Conservation (phyloP, 2,113 vertebrate species). For the Macheiramphus alcinus region DNA sequence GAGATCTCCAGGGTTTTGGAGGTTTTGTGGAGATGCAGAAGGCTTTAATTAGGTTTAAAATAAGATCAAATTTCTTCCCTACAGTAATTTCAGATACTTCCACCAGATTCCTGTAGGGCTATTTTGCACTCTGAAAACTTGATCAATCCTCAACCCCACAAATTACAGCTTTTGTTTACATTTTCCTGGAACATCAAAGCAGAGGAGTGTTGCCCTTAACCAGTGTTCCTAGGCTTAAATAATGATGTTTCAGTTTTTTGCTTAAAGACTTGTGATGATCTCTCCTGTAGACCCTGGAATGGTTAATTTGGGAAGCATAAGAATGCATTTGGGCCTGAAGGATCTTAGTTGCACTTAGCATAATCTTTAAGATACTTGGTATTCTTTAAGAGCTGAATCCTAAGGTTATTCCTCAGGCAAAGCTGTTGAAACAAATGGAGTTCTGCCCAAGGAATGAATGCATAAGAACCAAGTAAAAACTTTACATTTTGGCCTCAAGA, state of each 20-base stretch:
- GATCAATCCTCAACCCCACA: constrained; percentile 20
- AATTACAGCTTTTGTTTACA: constrained; percentile 38
- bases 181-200: constrained; percentile 21
- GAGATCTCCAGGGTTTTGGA: constrained; percentile 40
- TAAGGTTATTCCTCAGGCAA: neutral
- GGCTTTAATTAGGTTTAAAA: constrained; percentile 53
- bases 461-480: neutral
- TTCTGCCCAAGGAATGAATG: neutral
- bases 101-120: constrained; percentile 29
- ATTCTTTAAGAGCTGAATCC: neutral
- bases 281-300: neutral
- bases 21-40: constrained; percentile 39
- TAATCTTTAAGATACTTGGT: neutral
- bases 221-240: constrained; percentile 7
- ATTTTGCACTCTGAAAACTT: constrained; percentile 41
- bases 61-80: constrained; percentile 46
- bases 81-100: constrained; percentile 42
- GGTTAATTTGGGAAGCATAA: neutral
- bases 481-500: neutral
- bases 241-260: neutral
- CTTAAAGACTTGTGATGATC: neutral
- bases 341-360: neutral
- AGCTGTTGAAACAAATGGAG: neutral
- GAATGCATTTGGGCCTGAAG: neutral
- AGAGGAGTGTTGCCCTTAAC: neutral